Percentiles rank a stretch among this genome's conserved stretches.
These are phyloP conservation scores for Dendroctonus valens DNA, from an alignment of 1,140 invertebrate species.

Conservation along the genomic window DNA sequence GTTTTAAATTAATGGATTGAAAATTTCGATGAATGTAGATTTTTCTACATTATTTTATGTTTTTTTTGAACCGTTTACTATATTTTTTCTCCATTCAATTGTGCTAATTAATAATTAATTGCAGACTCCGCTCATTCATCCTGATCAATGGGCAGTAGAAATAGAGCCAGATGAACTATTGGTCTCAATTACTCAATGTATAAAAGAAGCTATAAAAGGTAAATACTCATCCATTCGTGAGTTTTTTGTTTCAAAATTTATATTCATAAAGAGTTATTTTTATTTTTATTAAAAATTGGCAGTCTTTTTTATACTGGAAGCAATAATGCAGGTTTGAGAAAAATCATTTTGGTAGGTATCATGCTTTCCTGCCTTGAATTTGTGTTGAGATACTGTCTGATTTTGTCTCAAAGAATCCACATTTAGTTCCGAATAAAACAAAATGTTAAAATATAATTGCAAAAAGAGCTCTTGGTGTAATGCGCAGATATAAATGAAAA, in stretches of 20 bases:
- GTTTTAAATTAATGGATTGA: too few relatives aligned
- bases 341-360: too few relatives aligned
- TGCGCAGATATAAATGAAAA: too few relatives aligned
- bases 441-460: too few relatives aligned
- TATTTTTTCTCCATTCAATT: too few relatives aligned
- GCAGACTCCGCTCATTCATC: slow-evolving; percentile 53
- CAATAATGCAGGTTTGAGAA: not conserved
- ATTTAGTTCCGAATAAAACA: too few relatives aligned
- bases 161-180: slow-evolving; percentile 86
- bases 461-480: too few relatives aligned
- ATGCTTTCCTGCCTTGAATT: not conserved
- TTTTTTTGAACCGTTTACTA: too few relatives aligned
- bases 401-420: not conserved
- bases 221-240: slow-evolving; percentile 19
- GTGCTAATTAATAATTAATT: not conserved
- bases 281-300: too few relatives aligned
- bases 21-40: too few relatives aligned
- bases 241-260: not conserved
- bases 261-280: too few relatives aligned
- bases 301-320: not conserved
- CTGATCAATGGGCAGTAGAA: slow-evolving; percentile 76
- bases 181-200: slow-evolving; percentile 67
- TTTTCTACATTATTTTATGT: too few relatives aligned
- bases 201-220: slow-evolving; percentile 67
- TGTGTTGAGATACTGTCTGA: not conserved